A percentile compares a stretch with the other conserved stretches of the same genome.
These are phyloP conservation scores for Phenganax marumi DNA, from an alignment of 92 coral and sea anemone species.

Conservation along the genomic window DNA sequence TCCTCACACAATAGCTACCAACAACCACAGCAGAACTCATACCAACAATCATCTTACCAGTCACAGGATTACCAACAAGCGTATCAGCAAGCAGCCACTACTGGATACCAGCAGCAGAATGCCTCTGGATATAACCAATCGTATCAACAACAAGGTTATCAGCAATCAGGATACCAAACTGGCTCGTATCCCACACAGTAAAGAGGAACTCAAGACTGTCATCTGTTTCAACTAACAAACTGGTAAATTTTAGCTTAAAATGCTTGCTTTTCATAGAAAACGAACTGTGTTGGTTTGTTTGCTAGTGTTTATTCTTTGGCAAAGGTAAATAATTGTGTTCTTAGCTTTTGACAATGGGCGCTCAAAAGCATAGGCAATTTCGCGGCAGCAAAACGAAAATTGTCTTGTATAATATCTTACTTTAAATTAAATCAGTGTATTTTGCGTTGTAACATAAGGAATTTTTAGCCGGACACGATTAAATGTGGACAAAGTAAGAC, in stretches of 20 bases:
- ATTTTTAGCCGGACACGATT: background rate
- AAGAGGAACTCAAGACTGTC: background rate
- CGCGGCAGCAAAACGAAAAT: background rate
- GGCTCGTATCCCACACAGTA: constrained; percentile 16
- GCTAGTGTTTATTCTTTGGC: background rate
- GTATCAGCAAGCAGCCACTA: constrained; percentile 10
- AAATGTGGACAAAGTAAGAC: too few species aligned
- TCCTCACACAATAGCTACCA: constrained; percentile 50
- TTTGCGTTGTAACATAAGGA: constrained; percentile 9
- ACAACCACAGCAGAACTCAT: constrained; percentile 49
- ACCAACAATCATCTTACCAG: constrained; percentile 51
- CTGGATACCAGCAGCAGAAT: constrained; percentile 8
- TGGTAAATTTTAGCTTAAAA: background rate
- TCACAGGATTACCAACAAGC: constrained; percentile 57
- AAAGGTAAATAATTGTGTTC: too few species aligned
- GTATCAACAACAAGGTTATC: background rate
- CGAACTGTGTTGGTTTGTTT: background rate
- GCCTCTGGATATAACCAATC: background rate
- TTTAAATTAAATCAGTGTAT: background rate
- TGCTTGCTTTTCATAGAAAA: background rate
- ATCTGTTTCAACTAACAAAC: background rate
- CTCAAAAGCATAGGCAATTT: too few species aligned
- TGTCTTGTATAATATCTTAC: background rate
- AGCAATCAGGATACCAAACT: constrained; percentile 3
- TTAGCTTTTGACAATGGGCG: too few species aligned